Percentiles rank a stretch among this genome's conserved stretches.
Conservation (phyloP, 2,797 vertebrate species). For the Mus spretus region DNA sequence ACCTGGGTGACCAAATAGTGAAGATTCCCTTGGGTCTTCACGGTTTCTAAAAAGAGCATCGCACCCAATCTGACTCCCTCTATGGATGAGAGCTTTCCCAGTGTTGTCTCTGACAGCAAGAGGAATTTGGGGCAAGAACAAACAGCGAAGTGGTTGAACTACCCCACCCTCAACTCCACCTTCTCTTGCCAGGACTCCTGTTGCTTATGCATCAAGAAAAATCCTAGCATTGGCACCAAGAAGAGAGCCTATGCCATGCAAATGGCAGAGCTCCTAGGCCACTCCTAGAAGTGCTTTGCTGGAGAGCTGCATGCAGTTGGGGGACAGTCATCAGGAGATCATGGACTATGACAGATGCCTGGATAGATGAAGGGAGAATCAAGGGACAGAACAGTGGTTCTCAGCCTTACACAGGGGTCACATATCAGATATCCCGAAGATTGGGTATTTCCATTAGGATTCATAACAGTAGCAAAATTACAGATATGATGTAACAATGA, state of each 20-base stretch:
- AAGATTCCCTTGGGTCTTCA: background rate
- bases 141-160: background rate
- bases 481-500: background rate
- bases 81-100: background rate
- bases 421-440: background rate
- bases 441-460: background rate
- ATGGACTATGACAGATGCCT: background rate
- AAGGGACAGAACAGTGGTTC: background rate
- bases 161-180: background rate
- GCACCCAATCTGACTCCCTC: background rate
- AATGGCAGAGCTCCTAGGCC: background rate
- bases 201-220: background rate
- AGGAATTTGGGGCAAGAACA: background rate
- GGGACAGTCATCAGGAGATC: background rate
- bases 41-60: background rate
- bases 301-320: background rate
- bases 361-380: background rate
- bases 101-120: background rate
- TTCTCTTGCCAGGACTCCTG: constrained; percentile 23
- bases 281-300: background rate
- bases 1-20: background rate
- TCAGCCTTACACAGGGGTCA: background rate
- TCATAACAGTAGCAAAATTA: background rate
- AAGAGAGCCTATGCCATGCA: background rate
- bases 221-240: background rate